Conservation (phyloP, 2,797 vertebrate species). For the Capromys pilorides region DNA sequence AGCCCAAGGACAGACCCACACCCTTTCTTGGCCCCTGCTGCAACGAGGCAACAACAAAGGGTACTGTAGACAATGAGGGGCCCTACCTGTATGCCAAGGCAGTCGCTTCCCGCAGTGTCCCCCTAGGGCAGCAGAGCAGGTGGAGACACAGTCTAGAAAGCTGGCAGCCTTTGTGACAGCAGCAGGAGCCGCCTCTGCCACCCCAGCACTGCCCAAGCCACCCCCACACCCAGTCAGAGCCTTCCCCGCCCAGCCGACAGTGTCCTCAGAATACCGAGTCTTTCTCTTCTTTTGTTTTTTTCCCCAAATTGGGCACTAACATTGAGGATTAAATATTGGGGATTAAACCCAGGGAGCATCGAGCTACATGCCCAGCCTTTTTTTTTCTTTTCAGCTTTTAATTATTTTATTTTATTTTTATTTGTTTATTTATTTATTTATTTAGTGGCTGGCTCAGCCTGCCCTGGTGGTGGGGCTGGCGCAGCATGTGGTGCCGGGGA, state of each 20-base stretch:
- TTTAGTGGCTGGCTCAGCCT: too few species aligned
- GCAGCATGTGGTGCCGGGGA: too few species aligned
- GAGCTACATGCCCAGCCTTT: neutral
- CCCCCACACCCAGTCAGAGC: neutral
- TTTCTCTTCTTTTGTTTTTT: neutral
- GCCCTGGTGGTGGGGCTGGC: too few species aligned
- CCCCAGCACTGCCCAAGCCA: neutral
- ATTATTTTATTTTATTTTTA: too few species aligned
- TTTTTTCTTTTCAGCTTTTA: too few species aligned
- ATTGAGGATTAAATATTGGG: neutral
- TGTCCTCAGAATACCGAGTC: neutral
- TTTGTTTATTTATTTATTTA: too few species aligned
- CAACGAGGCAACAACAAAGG: neutral
- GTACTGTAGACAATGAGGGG: neutral
- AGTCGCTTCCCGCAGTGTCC: neutral
- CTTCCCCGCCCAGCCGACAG: neutral
- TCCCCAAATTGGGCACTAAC: neutral
- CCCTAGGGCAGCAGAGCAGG: neutral
- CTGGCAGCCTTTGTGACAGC: neutral
- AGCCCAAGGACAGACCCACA: neutral
- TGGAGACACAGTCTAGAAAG: neutral
- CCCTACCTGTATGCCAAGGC: neutral
- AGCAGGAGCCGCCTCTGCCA: neutral
- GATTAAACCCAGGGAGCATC: neutral
- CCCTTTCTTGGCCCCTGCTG: rapidly evolving